A percentile compares a stretch with the other conserved stretches of the same genome.
These are phyloP conservation scores for Xanthia togata DNA, from an alignment of 2,888 invertebrate species.

Conservation along the genomic window DNA sequence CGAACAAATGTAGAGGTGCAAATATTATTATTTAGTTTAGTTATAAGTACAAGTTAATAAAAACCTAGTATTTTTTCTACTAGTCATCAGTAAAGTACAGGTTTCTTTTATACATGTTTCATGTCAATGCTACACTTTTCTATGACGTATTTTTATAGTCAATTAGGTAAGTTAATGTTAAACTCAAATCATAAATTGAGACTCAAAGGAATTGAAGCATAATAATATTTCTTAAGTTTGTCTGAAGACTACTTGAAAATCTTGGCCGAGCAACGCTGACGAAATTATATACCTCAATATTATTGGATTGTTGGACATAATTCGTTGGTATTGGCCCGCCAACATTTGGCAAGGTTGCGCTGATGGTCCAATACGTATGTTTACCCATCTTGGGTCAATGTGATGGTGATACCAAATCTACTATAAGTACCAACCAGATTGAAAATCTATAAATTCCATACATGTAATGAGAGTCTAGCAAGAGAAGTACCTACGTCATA, in stretches of 20 bases:
- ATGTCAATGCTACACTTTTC: constrained; percentile 54
- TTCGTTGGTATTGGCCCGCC: constrained; percentile 7
- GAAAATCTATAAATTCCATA: constrained; percentile 16
- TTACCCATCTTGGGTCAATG: constrained; percentile 19
- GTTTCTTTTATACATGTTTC: constrained; percentile 60
- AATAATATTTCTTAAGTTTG: constrained; percentile 36
- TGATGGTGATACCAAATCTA: constrained; percentile 48
- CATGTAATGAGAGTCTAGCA: constrained; percentile 27
- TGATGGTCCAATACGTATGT: constrained; percentile 24
- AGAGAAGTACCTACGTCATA: background rate
- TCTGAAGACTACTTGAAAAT: constrained; percentile 16
- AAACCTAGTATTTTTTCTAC: constrained; percentile 66
- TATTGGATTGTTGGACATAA: background rate
- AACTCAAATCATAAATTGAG: background rate
- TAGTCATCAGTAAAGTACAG: constrained; percentile 73
- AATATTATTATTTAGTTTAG: constrained; percentile 54
- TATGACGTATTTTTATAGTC: constrained; percentile 58
- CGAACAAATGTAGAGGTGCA: constrained; percentile 65
- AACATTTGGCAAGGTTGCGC: background rate
- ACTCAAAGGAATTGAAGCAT: constrained; percentile 47
- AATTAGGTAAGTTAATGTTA: constrained; percentile 29
- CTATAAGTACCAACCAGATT: constrained; percentile 23
- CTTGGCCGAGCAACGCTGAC: constrained; percentile 20
- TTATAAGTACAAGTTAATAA: constrained; percentile 57
- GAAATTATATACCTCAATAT: background rate